phyloP scores from a whole-genome alignment of 2,888 invertebrate species.

The Drosophila stalkeri region DNA sequence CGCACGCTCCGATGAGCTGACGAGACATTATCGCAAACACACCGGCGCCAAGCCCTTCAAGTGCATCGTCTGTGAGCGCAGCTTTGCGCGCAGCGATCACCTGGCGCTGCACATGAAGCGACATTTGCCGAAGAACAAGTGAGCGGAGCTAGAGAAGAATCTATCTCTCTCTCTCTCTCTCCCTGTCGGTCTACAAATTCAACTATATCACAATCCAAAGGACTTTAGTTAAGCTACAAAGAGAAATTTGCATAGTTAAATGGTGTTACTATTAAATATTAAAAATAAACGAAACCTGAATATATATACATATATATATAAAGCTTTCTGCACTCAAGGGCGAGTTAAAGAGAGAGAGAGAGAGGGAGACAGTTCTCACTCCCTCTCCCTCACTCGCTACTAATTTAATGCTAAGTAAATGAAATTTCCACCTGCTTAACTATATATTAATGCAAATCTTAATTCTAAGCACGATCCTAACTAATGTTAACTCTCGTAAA shows the following conservation, averaged over 20 bases:
- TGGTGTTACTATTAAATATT: conserved; percentile 62
- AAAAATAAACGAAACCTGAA: conserved; percentile 44
- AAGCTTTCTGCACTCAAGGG: conserved; percentile 17
- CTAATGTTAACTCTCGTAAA: conserved; percentile 41
- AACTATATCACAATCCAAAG: conserved; percentile 83
- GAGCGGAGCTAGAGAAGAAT: conserved; percentile 28
- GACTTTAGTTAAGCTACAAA: conserved; percentile 78
- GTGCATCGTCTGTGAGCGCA: conserved; percentile 96
- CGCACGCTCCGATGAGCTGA: conserved; percentile 97
- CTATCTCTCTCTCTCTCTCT: neutral
- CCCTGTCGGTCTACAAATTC: conserved; percentile 32
- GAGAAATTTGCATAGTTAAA: conserved; percentile 49
- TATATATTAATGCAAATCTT: conserved; percentile 44
- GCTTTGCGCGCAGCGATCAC: conserved; percentile 97
- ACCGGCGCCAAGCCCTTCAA: conserved; percentile 99
- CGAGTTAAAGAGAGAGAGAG: neutral
- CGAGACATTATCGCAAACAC: conserved; percentile 98
- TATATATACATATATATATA: conserved; percentile 15
- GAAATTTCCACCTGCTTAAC: conserved; percentile 72
- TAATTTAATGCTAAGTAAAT: conserved; percentile 62
- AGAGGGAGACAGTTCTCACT: neutral
- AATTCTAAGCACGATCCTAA: conserved; percentile 60
- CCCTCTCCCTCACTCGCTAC: neutral
- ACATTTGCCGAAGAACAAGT: conserved; percentile 93
- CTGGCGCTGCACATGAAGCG: conserved; percentile 98